Conservation (phyloP, 2,113 vertebrate genomes). For the Talpa occidentalis region DNA sequence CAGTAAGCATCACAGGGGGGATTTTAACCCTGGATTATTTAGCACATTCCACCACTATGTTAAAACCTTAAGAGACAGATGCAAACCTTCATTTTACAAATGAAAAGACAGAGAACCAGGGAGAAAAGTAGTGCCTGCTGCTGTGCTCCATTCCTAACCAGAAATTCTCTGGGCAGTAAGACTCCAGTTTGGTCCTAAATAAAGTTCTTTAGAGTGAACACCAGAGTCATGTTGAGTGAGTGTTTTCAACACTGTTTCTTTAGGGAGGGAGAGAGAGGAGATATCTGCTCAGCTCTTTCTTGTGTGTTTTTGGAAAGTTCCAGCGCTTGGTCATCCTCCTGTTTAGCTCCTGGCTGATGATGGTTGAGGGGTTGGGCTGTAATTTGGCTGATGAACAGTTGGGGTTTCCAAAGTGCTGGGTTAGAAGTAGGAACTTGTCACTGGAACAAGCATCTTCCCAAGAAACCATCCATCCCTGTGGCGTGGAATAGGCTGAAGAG, state of each 20-base stretch:
- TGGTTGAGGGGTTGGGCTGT: not conserved
- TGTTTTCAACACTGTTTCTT: not conserved
- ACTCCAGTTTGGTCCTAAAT: not conserved
- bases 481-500: not conserved
- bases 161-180: not conserved
- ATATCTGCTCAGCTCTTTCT: not conserved
- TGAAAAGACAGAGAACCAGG: not conserved
- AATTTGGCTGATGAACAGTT: not conserved
- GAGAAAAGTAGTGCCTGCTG: not conserved
- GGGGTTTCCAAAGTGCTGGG: not conserved
- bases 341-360: not conserved
- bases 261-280: not conserved
- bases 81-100: conserved; percentile 7
- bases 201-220: not conserved
- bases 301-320: not conserved
- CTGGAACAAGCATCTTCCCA: not conserved
- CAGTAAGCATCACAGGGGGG: not conserved
- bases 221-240: not conserved
- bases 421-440: not conserved
- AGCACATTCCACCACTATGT: not conserved
- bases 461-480: not conserved
- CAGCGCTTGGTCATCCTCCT: not conserved
- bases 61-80: not conserved
- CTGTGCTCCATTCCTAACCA: not conserved
- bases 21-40: not conserved